Conservation (phyloP, 2,797 vertebrate genomes). For the Typhlichthys subterraneus region DNA sequence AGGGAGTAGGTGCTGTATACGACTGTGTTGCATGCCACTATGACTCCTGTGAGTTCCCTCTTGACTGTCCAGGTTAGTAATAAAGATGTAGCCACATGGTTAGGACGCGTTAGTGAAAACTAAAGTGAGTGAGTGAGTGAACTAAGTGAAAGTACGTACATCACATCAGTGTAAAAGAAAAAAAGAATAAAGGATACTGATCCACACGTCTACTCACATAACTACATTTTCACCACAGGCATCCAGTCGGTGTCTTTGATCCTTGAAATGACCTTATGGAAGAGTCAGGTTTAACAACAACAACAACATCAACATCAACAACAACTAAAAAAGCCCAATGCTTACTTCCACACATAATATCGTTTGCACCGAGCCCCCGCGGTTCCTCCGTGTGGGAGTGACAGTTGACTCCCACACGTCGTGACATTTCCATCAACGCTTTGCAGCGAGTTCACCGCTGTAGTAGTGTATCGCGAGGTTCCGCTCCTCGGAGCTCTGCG, state of each 20-base stretch:
- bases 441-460: slow-evolving; percentile 68
- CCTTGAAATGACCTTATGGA: slow-evolving; percentile 68
- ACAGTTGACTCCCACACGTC: slow-evolving; percentile 74
- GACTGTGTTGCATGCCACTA: slow-evolving; percentile 73
- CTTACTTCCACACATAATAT: slow-evolving; percentile 73
- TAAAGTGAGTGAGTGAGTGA: no score
- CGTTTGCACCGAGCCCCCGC: slow-evolving; percentile 62
- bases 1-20: slow-evolving; percentile 59
- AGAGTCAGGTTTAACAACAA: slow-evolving; percentile 56
- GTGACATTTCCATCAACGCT: slow-evolving; percentile 68
- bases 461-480: slow-evolving; percentile 72
- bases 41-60: slow-evolving; percentile 74
- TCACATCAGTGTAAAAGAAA: slow-evolving; percentile 36
- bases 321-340: slow-evolving; percentile 41
- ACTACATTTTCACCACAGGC: slow-evolving; percentile 57
- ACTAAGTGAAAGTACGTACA: neutral
- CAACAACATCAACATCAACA: no score
- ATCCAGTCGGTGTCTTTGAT: slow-evolving; percentile 59
- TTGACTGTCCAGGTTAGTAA: slow-evolving; percentile 78
- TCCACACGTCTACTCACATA: slow-evolving; percentile 62
- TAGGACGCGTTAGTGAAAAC: neutral
- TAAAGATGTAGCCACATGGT: slow-evolving; percentile 7
- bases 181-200: slow-evolving; percentile 33
- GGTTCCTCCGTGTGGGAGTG: slow-evolving; percentile 38
- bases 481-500: slow-evolving; percentile 63